These are phyloP conservation scores for Vulpes ferrilata DNA, from an alignment of 2,113 vertebrate genomes.

Conservation along the genomic window DNA sequence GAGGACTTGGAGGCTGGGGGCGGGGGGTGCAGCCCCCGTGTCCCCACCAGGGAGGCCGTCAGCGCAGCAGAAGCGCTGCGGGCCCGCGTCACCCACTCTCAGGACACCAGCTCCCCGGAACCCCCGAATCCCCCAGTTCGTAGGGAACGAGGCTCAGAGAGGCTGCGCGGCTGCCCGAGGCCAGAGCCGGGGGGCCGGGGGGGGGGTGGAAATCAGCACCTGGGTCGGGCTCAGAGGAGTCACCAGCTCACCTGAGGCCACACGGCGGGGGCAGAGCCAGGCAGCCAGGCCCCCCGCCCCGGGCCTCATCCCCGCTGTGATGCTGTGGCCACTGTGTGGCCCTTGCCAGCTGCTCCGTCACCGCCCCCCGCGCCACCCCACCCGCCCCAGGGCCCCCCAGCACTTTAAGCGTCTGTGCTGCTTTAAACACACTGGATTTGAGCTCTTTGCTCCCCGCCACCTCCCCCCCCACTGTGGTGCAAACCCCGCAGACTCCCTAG, in stretches of 20 bases:
- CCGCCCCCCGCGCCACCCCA: background rate
- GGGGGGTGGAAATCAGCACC: background rate
- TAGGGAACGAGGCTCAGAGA: background rate
- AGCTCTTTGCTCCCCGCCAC: background rate
- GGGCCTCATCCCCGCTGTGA: background rate
- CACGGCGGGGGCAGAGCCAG: background rate
- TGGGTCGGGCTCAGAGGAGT: background rate
- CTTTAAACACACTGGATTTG: background rate
- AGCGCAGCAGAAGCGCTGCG: fast-evolving
- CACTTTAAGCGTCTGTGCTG: background rate
- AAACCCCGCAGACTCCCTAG: background rate
- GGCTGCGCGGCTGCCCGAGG: background rate
- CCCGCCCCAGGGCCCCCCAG: background rate
- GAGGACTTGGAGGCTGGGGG: background rate
- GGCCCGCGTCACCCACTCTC: fast-evolving
- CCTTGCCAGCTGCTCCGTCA: fast-evolving
- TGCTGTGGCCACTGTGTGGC: fast-evolving
- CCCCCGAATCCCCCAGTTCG: too few relatives aligned
- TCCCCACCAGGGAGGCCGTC: fast-evolving
- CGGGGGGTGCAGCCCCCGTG: fast-evolving
- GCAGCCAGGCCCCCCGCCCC: background rate
- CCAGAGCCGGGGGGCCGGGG: too few relatives aligned
- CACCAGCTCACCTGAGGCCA: background rate
- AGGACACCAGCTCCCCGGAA: background rate
- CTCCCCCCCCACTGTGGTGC: fast-evolving